Base-by-base conservation (phyloP, 2,797 vertebrate species). In the Rhabdophis nuchalis region DNA sequence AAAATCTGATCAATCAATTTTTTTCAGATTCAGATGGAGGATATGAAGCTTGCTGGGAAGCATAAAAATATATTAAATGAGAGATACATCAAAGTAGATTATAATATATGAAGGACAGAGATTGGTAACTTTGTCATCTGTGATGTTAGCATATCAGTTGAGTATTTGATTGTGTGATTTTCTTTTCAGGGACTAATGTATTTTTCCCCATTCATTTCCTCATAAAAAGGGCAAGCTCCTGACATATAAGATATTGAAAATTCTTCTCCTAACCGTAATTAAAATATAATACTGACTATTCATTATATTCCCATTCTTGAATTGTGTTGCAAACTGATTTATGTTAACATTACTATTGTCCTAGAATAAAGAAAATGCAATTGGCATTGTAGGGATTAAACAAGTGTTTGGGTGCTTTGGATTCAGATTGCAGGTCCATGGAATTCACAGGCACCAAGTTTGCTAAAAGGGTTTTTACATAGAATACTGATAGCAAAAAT, bases 211-310 rank as follows among this genome's bases (percentile, higher is more conserved):
- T 91, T 77, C 46, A 93, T 94, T 95, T 94, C 92, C 92, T 95
- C 92, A 85, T 93, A 86, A 90, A 94, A 93, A 95, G 56, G 95
- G 87, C 72, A 93, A 93, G 94, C 97, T 96, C 89, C 95, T 95
- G 96, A 87, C 90, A 93, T 96, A 96, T 96, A 92, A 90, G 90
- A 95, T 95, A 94, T 96, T 96, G 96, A 0, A 46, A 93, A 95
- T 93, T 82, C 88, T 88, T 90, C 86, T 92, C 95, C 93, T 97
- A 97, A 95, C 95, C 93, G 95, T 92, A 86, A 94, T 95, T 97
- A 95, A 96, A 93, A 61, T 94, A 64, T 95, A 95, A 95, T 96
- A 95, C 96, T 97, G 96, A 94, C 95, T 97, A 96, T 97, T 97
- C 97, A 97, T 97, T 96, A 95, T 92, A 88, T 91, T 97, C 92